phyloP scores from a whole-genome alignment of 2,888 invertebrate species.

The Notocelia uddmanniana region DNA sequence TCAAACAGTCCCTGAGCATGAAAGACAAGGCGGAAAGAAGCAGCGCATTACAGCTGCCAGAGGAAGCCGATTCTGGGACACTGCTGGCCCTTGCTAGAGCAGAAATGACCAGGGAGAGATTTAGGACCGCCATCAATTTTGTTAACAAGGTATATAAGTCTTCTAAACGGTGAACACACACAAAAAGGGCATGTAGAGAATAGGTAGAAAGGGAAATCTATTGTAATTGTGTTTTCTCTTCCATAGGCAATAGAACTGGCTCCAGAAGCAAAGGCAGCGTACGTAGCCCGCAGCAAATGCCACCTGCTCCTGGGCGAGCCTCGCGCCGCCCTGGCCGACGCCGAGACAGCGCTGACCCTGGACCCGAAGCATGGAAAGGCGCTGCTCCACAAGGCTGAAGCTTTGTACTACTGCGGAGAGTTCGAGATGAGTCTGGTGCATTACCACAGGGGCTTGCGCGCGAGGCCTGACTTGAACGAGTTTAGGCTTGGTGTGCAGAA shows the following conservation, averaged over 20 bases:
- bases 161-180: neutral
- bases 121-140: constrained; percentile 90
- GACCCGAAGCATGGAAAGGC: constrained; percentile 88
- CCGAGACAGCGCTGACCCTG: constrained; percentile 91
- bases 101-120: constrained; percentile 91
- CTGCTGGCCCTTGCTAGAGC: constrained; percentile 91
- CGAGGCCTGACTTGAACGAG: constrained; percentile 93
- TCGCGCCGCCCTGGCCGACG: constrained; percentile 92
- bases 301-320: constrained; percentile 94
- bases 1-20: constrained; percentile 93
- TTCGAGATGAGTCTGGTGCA: constrained; percentile 97
- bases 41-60: constrained; percentile 90
- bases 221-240: constrained; percentile 13
- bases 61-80: constrained; percentile 91
- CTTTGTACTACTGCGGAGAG: constrained; percentile 95
- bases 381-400: constrained; percentile 96
- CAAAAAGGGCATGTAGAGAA: neutral
- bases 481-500: constrained; percentile 95
- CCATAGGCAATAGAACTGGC: constrained; percentile 95
- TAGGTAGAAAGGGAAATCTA: neutral
- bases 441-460: constrained; percentile 94
- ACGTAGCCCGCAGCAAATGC: constrained; percentile 96
- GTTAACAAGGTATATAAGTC: constrained; percentile 88
- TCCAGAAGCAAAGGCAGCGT: constrained; percentile 92
- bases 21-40: constrained; percentile 92